Evolutionary conservation across 2,888 invertebrate species (phyloP).

Genomic region (Sphaeridia pumilis): DNA sequence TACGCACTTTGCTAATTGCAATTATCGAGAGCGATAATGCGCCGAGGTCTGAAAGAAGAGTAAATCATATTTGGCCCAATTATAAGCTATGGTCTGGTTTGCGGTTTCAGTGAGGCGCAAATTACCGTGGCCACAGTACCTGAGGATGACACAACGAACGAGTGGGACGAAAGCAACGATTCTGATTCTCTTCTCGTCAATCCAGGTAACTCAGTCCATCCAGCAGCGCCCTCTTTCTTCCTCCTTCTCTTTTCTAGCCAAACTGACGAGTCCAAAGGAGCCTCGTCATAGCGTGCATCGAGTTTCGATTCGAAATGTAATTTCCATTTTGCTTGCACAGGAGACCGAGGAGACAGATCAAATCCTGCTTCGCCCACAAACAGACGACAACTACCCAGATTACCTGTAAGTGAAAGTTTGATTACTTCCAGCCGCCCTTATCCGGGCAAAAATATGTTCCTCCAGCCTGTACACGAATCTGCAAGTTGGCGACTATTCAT

Average conservation of each 20-base stretch:
- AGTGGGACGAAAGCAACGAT: conserved; percentile 29
- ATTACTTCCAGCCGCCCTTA: background rate
- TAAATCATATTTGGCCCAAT: background rate
- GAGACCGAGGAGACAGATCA: conserved; percentile 25
- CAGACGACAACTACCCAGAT: conserved; percentile 29
- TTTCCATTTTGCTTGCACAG: conserved; percentile 4
- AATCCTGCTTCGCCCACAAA: conserved; percentile 27
- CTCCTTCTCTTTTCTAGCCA: too few species aligned
- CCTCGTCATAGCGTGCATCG: too few species aligned
- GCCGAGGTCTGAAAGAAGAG: background rate
- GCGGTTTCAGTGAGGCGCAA: conserved; percentile 24
- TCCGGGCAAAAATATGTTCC: too few species aligned
- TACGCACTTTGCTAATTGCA: too few species aligned
- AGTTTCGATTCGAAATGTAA: background rate
- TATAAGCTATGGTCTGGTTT: background rate
- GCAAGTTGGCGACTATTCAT: too few species aligned
- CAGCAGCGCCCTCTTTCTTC: too few species aligned
- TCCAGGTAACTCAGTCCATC: conserved; percentile 20
- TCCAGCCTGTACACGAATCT: too few species aligned
- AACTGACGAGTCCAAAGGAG: too few species aligned
- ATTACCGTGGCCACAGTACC: conserved; percentile 31
- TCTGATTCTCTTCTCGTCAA: conserved; percentile 22
- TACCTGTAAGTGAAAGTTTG: conserved; percentile 26
- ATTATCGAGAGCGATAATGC: too few species aligned
- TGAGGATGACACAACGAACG: conserved; percentile 31